phyloP scores from a whole-genome alignment of 2,888 invertebrate species.

The Idaea dimidiata region DNA sequence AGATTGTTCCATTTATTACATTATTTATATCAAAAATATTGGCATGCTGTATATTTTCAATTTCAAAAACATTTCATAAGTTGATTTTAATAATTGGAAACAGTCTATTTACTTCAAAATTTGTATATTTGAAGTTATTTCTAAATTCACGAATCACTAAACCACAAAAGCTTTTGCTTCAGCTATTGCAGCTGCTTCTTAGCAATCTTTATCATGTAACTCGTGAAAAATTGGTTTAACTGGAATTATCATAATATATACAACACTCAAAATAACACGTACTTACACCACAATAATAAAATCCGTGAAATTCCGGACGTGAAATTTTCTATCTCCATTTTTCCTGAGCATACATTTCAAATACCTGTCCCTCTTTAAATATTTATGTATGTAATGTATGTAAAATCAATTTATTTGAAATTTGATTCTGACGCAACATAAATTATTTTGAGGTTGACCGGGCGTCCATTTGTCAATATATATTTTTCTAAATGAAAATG shows the following conservation, averaged over 20 bases:
- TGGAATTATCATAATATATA: conserved; percentile 28
- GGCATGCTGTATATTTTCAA: conserved; percentile 4
- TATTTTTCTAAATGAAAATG: conserved; percentile 13
- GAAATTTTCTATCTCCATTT: background rate
- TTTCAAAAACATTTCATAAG: background rate
- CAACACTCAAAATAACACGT: conserved; percentile 33
- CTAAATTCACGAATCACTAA: conserved; percentile 25
- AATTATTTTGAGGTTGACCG: background rate
- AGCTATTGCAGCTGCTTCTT: conserved; percentile 71
- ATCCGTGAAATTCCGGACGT: conserved; percentile 62
- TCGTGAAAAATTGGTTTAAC: conserved; percentile 11
- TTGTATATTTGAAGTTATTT: conserved; percentile 26
- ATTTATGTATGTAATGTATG: background rate
- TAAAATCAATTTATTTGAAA: background rate
- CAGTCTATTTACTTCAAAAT: conserved; percentile 44
- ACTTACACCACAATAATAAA: conserved; percentile 37
- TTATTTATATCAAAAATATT: conserved; percentile 35
- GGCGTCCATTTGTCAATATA: background rate
- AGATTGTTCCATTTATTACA: conserved; percentile 64
- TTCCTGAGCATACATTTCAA: background rate
- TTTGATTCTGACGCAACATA: background rate
- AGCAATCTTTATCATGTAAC: conserved; percentile 42
- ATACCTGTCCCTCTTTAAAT: background rate
- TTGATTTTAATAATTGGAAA: conserved; percentile 36
- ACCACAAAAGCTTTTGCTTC: conserved; percentile 61